These are phyloP conservation scores for Cyrtorhinus lividipennis DNA, from an alignment of 1,140 invertebrate species.

Conservation along the genomic window DNA sequence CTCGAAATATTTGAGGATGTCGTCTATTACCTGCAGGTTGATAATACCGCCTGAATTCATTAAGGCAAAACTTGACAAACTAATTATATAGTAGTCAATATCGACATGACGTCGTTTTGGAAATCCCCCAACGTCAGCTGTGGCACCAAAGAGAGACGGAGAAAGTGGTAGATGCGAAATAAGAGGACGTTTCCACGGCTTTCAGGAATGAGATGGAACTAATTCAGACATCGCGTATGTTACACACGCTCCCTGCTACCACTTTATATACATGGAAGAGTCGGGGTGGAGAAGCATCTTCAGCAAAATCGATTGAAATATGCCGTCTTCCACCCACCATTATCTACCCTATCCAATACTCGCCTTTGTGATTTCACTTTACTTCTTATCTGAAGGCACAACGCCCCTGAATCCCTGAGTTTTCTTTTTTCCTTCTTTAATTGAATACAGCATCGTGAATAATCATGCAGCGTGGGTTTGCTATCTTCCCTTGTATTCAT, in stretches of 20 bases:
- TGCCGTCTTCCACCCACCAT: neutral
- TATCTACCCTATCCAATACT: neutral
- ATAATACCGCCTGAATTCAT: neutral
- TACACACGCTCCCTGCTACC: neutral
- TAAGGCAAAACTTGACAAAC: neutral
- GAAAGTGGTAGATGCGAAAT: neutral
- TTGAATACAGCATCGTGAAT: no score
- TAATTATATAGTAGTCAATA: no score
- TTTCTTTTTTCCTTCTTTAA: neutral
- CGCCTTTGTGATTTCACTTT: conserved; percentile 4
- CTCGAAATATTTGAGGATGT: no score
- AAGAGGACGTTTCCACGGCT: neutral
- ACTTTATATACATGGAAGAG: conserved; percentile 10
- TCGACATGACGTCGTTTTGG: no score
- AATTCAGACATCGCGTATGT: conserved; percentile 1
- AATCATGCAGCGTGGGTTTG: no score
- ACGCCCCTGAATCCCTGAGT: neutral
- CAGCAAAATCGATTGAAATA: conserved; percentile 8
- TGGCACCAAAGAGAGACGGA: no score
- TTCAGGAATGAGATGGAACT: conserved; percentile 3
- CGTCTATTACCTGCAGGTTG: neutral
- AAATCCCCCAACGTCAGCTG: no score
- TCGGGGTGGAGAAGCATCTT: neutral
- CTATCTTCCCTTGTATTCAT: no score
- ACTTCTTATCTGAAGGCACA: neutral